phyloP scores from a whole-genome alignment of 2,888 invertebrate species.

The Sycophila texana region DNA sequence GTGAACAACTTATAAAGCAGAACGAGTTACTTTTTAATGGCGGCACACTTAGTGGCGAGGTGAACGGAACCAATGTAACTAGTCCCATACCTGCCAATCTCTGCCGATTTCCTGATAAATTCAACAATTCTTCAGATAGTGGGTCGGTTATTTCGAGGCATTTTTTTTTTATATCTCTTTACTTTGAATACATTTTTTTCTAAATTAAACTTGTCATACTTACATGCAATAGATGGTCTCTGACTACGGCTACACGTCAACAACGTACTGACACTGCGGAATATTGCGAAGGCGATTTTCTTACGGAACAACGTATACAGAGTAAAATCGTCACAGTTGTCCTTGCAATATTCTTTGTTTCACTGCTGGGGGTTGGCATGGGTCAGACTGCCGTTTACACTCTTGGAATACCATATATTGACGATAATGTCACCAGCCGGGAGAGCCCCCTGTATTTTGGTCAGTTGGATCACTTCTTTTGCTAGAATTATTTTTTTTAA shows the following conservation, averaged over 20 bases:
- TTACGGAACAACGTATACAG: conserved; percentile 82
- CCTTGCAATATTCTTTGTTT: conserved; percentile 91
- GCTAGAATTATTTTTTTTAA: not conserved
- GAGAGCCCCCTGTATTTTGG: conserved; percentile 95
- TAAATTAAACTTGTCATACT: no score
- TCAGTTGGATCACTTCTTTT: conserved; percentile 74
- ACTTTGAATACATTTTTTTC: not conserved
- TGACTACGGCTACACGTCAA: conserved; percentile 59
- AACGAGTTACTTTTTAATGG: conserved; percentile 75
- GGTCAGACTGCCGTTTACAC: conserved; percentile 95
- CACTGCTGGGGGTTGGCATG: conserved; percentile 91
- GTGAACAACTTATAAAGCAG: conserved; percentile 82
- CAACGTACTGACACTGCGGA: conserved; percentile 64
- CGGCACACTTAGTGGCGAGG: conserved; percentile 62
- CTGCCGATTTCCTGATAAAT: conserved; percentile 67
- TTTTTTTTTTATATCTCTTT: not conserved
- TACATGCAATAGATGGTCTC: conserved; percentile 58
- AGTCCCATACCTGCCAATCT: conserved; percentile 69
- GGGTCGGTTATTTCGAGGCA: conserved; percentile 61
- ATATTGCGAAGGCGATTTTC: conserved; percentile 80
- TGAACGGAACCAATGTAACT: conserved; percentile 65
- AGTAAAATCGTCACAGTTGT: conserved; percentile 88
- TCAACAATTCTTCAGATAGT: conserved; percentile 65
- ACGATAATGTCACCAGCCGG: conserved; percentile 93
- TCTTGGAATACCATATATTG: conserved; percentile 94